Evolutionary conservation across 1,140 invertebrate genomes (phyloP).

Genomic region (Drosophila sulfurigaster): DNA sequence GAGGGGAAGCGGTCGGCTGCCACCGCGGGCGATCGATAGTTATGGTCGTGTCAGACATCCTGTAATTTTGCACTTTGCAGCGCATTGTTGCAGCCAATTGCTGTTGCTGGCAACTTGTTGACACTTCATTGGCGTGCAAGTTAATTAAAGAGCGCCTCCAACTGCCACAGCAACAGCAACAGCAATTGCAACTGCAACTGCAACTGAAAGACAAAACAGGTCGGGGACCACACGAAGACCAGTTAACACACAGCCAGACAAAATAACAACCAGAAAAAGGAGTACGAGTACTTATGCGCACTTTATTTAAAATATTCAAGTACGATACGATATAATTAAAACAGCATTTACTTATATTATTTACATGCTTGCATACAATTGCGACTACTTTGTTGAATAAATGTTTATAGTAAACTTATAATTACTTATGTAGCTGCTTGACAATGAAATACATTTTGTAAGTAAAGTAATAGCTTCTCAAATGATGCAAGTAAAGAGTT

Average conservation of each 20-base stretch:
- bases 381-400: neutral
- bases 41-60: slow-evolving; percentile 80
- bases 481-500: neutral
- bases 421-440: neutral
- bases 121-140: slow-evolving; percentile 84
- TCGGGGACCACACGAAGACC: slow-evolving; percentile 43
- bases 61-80: slow-evolving; percentile 71
- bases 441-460: neutral
- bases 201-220: slow-evolving; percentile 10
- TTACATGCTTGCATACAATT: neutral
- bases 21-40: slow-evolving; percentile 73
- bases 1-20: slow-evolving; percentile 6
- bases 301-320: slow-evolving; percentile 22
- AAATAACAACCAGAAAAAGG: neutral
- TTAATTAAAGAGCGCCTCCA: slow-evolving; percentile 75
- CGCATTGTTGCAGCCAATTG: slow-evolving; percentile 39
- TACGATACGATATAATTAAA: neutral
- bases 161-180: slow-evolving; percentile 6
- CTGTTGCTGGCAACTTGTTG: slow-evolving; percentile 74
- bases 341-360: slow-evolving; percentile 8
- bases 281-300: neutral
- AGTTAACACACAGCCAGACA: neutral
- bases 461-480: neutral
- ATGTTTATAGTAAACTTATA: neutral
- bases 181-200: neutral